Evolutionary conservation across 2,797 vertebrate species (phyloP).

Genomic region (Myotis daubentonii): DNA sequence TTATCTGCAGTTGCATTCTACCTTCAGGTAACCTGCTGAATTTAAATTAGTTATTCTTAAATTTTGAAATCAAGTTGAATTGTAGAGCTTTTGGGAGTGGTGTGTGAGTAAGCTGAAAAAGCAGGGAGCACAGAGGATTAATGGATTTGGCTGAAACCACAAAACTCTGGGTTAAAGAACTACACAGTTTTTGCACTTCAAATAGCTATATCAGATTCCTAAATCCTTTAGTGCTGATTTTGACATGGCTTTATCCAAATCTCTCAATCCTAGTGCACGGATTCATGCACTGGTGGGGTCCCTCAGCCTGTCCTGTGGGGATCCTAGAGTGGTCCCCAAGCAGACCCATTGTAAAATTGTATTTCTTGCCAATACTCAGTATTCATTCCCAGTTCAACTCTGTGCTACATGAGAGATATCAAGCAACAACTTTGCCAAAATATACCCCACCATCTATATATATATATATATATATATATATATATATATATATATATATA

Average conservation of each 20-base stretch:
- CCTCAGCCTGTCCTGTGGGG: no score
- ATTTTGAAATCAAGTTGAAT: constrained; percentile 62
- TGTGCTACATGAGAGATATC: background rate
- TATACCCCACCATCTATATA: background rate
- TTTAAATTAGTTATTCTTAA: constrained; percentile 61
- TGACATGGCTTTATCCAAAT: constrained; percentile 56
- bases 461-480: no score
- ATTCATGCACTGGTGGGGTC: no score
- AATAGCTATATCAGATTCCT: constrained; percentile 64
- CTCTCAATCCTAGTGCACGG: background rate
- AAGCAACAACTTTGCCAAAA: background rate
- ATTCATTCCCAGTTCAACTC: background rate
- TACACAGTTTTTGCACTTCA: constrained; percentile 50
- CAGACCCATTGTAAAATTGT: constrained; percentile 25
- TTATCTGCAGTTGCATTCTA: constrained; percentile 18
- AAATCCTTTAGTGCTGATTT: constrained; percentile 68
- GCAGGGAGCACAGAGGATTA: constrained; percentile 71
- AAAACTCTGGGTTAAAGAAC: constrained; percentile 56
- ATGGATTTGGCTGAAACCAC: constrained; percentile 67
- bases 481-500: no score
- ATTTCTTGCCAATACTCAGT: constrained; percentile 26
- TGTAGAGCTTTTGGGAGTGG: constrained; percentile 34
- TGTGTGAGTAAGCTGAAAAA: constrained; percentile 44
- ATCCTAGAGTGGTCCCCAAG: background rate
- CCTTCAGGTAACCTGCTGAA: constrained; percentile 28